phyloP scores from a whole-genome alignment of 1,140 invertebrate species.

The Drosophila guanche region DNA sequence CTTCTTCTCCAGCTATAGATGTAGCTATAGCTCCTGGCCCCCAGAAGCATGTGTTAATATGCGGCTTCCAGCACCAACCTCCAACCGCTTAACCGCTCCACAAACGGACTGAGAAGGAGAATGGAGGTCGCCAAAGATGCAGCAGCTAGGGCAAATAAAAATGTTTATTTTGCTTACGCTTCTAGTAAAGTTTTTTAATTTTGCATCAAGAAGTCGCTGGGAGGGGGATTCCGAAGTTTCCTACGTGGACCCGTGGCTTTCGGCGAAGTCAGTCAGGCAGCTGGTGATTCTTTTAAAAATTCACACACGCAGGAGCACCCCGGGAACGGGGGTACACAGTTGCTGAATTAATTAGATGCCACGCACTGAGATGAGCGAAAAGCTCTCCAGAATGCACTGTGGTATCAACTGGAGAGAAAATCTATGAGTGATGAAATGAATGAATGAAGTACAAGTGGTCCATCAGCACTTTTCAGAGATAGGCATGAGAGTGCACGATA shows the following conservation, averaged over 20 bases:
- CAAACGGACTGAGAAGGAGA: conserved; percentile 10
- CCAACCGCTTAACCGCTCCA: conserved; percentile 43
- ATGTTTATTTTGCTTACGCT: conserved; percentile 70
- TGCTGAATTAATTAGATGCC: conserved; percentile 81
- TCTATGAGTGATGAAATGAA: not conserved
- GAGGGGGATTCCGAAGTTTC: conserved; percentile 15
- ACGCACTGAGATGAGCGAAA: conserved; percentile 42
- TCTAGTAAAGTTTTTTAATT: conserved; percentile 78
- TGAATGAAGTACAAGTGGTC: not conserved
- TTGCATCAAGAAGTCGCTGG: conserved; percentile 47
- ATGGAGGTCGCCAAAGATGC: conserved; percentile 17
- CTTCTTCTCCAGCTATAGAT: conserved; percentile 3
- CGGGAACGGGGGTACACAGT: conserved; percentile 44
- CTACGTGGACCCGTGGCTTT: conserved; percentile 1
- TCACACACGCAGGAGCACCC: conserved; percentile 71
- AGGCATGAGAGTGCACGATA: not conserved
- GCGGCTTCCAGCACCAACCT: conserved; percentile 56
- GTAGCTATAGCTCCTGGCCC: conserved; percentile 20
- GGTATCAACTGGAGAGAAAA: not conserved
- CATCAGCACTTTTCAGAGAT: not conserved
- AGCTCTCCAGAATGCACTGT: conserved; percentile 11
- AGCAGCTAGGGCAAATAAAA: conserved; percentile 71
- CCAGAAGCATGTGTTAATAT: conserved; percentile 78
- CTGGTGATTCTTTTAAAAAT: conserved; percentile 70
- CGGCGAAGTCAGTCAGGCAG: conserved; percentile 39